A percentile compares a stretch with the other conserved stretches of the same genome.
phyloP scores from a whole-genome alignment of 1,140 invertebrate species.

The Heterodera schachtii region DNA sequence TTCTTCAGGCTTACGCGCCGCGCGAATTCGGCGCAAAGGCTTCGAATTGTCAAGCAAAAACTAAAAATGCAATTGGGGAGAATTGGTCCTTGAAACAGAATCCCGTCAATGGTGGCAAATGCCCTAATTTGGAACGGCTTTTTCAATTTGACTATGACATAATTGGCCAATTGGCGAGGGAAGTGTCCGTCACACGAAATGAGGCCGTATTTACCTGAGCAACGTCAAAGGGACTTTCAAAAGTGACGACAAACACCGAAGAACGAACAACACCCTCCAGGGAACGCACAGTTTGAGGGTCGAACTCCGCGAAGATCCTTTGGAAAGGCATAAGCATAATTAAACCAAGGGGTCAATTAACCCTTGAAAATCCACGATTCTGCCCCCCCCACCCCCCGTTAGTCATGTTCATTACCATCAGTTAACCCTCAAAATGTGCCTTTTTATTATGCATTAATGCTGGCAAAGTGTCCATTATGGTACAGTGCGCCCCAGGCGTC shows the following conservation, averaged over 20 bases:
- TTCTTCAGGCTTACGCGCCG: constrained; percentile 36
- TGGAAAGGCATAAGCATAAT: neutral
- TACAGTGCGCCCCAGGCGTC: neutral
- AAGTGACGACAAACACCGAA: constrained; percentile 24
- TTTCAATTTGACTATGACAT: too few species aligned
- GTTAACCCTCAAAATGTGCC: neutral
- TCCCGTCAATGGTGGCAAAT: too few species aligned
- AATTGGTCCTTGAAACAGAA: too few species aligned
- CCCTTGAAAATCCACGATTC: neutral
- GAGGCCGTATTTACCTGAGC: constrained; percentile 9
- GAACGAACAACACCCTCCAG: constrained; percentile 39
- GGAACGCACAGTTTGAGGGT: constrained; percentile 34
- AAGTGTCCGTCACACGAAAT: neutral
- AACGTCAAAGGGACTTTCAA: constrained; percentile 19
- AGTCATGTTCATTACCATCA: neutral
- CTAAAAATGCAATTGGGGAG: constrained; percentile 10
- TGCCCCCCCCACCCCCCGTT: neutral
- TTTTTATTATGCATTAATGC: neutral
- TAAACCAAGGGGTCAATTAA: neutral
- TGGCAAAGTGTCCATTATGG: neutral
- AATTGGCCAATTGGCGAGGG: neutral
- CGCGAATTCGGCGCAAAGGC: constrained; percentile 35
- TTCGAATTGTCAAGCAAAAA: constrained; percentile 43
- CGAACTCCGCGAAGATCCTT: constrained; percentile 43
- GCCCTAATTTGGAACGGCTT: too few species aligned